These are phyloP conservation scores for Pollachius pollachius DNA, from an alignment of 2,113 vertebrate genomes.

Conservation along the genomic window DNA sequence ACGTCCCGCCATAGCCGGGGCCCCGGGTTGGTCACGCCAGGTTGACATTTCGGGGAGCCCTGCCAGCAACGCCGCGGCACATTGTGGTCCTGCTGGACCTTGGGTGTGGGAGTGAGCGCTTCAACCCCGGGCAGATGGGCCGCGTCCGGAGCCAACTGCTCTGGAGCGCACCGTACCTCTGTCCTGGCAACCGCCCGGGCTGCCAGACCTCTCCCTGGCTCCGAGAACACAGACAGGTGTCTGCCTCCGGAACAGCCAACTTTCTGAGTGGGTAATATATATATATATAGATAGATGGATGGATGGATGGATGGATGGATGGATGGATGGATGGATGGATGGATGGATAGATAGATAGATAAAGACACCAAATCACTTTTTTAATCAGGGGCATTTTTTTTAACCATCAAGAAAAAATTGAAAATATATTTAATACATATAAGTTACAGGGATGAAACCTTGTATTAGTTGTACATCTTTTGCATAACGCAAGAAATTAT, in stretches of 20 bases:
- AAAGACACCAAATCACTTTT: too few species aligned
- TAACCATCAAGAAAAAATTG: too few species aligned
- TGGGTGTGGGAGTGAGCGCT: constrained; percentile 61
- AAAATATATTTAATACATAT: too few species aligned
- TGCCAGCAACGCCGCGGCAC: constrained; percentile 64
- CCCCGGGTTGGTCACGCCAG: constrained; percentile 61
- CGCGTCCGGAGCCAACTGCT: constrained; percentile 59
- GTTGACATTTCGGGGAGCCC: constrained; percentile 69
- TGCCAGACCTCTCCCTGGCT: constrained; percentile 59
- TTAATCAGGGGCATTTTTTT: too few species aligned
- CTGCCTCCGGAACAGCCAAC: constrained; percentile 34
- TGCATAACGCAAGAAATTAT: too few species aligned
- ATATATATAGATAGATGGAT: too few species aligned
- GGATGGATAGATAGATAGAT: too few species aligned
- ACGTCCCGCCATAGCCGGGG: constrained; percentile 42
- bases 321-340: too few species aligned
- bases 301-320: too few species aligned
- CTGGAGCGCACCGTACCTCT: constrained; percentile 63
- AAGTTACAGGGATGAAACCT: too few species aligned
- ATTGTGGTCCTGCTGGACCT: constrained; percentile 66
- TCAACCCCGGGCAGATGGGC: constrained; percentile 72
- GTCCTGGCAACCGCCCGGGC: constrained; percentile 52
- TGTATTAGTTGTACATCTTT: too few species aligned
- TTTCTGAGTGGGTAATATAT: constrained; percentile 21
- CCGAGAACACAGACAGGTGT: constrained; percentile 55